A percentile compares a stretch with the other conserved stretches of the same genome.
Conservation (phyloP, 1,140 invertebrate species). For the Drosophila lowei region DNA sequence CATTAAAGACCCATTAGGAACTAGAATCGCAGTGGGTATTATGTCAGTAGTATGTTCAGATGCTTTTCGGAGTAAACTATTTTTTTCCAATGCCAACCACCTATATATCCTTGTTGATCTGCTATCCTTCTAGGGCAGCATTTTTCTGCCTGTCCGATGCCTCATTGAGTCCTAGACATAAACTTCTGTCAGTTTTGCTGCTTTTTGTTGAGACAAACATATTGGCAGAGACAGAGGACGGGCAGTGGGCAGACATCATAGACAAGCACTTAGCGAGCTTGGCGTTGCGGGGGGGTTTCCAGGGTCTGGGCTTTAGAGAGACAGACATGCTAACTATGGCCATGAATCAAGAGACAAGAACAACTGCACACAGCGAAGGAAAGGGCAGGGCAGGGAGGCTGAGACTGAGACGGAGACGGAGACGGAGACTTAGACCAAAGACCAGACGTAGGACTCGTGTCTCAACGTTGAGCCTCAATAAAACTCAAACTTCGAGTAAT, state of each 20-base stretch:
- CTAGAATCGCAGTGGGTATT: too few species aligned
- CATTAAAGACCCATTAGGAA: too few species aligned
- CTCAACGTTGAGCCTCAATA: constrained; percentile 49
- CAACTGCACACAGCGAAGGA: background rate
- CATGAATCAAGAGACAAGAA: constrained; percentile 60
- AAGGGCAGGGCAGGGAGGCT: background rate
- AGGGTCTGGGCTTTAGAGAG: constrained; percentile 3
- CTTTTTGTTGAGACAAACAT: constrained; percentile 57
- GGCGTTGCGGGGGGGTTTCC: too few species aligned
- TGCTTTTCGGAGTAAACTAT: too few species aligned
- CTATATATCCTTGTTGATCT: too few species aligned
- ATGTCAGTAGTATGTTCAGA: too few species aligned
- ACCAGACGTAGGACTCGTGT: background rate
- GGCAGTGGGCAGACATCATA: constrained; percentile 39
- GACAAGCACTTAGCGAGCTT: constrained; percentile 38
- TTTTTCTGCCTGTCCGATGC: constrained; percentile 49
- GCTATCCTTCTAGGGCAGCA: background rate
- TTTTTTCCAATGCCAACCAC: too few species aligned
- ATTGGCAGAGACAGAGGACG: constrained; percentile 35
- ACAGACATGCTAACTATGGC: constrained; percentile 64
- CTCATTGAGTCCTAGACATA: constrained; percentile 62
- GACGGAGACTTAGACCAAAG: constrained; percentile 1
- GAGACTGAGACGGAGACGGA: too few species aligned
- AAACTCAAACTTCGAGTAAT: constrained; percentile 69
- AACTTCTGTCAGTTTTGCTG: constrained; percentile 49